Percentiles rank a stretch among this genome's conserved stretches.
Evolutionary conservation across 2,113 vertebrate species (phyloP).

Genomic region (Mirounga angustirostris): DNA sequence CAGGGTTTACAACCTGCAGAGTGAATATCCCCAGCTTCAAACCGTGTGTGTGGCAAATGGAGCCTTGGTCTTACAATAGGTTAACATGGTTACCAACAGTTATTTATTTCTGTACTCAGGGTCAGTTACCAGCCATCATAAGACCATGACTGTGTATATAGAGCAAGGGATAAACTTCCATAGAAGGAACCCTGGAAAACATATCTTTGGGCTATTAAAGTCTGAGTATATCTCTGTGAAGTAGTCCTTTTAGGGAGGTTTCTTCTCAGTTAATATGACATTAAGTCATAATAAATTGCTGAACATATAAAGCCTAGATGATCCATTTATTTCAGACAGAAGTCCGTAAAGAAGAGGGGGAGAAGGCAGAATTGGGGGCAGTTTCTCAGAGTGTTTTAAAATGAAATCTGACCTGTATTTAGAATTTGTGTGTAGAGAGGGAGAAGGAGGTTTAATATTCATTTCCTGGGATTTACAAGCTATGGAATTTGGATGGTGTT

Average conservation of each 20-base stretch:
- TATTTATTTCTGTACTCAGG: constrained; percentile 27
- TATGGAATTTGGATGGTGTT: neutral
- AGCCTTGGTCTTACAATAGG: neutral
- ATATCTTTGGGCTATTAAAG: neutral
- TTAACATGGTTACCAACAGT: constrained; percentile 35
- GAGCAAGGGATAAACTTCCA: constrained; percentile 22
- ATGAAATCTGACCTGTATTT: constrained; percentile 21
- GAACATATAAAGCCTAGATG: neutral
- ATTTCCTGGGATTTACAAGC: neutral
- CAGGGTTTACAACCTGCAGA: neutral
- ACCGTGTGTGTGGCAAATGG: neutral
- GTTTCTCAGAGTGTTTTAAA: neutral
- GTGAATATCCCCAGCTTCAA: constrained; percentile 56
- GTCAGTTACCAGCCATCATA: neutral
- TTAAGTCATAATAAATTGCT: neutral
- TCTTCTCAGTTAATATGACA: neutral
- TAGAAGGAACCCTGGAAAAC: constrained; percentile 9
- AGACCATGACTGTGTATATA: constrained; percentile 6
- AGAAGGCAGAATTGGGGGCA: neutral
- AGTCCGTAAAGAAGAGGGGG: neutral
- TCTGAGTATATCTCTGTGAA: neutral
- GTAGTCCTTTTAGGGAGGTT: constrained; percentile 17
- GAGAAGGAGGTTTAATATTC: neutral
- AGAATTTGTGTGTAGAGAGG: neutral
- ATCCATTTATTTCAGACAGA: neutral